These are phyloP conservation scores for Phaenicophaeus curvirostris DNA, from an alignment of 2,797 vertebrate genomes.

Conservation along the genomic window DNA sequence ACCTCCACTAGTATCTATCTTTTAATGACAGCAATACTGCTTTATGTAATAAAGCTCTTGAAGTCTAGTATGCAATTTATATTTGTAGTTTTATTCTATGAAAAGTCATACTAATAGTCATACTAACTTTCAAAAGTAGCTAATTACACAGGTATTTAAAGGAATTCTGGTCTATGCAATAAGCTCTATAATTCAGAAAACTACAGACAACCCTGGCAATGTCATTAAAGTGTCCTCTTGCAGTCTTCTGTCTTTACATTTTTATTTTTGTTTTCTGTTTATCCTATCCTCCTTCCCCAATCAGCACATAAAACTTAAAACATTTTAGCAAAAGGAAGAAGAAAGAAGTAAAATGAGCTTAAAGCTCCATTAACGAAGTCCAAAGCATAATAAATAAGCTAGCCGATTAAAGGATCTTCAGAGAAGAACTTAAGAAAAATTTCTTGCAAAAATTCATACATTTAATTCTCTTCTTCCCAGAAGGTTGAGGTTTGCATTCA, in stretches of 20 bases:
- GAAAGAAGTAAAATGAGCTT: neutral
- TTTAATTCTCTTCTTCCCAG: neutral
- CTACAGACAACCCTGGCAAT: neutral
- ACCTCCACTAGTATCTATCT: neutral
- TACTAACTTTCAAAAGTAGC: neutral
- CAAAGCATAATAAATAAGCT: neutral
- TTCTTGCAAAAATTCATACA: neutral
- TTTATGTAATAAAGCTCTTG: neutral
- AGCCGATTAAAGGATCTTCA: neutral
- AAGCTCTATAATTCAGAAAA: neutral
- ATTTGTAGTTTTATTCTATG: neutral
- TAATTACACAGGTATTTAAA: neutral
- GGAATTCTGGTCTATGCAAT: neutral
- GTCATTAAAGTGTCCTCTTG: neutral
- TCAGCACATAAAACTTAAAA: neutral
- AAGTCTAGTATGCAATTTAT: neutral
- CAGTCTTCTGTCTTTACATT: neutral
- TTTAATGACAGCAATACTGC: neutral
- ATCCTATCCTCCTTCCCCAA: neutral
- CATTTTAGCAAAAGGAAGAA: neutral
- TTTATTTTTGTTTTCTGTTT: neutral
- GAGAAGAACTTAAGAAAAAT: neutral
- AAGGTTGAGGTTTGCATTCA: neutral
- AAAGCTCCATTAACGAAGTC: neutral
- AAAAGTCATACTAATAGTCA: neutral